phyloP scores from a whole-genome alignment of 2,113 vertebrate genomes.

The Xenopus borealis region DNA sequence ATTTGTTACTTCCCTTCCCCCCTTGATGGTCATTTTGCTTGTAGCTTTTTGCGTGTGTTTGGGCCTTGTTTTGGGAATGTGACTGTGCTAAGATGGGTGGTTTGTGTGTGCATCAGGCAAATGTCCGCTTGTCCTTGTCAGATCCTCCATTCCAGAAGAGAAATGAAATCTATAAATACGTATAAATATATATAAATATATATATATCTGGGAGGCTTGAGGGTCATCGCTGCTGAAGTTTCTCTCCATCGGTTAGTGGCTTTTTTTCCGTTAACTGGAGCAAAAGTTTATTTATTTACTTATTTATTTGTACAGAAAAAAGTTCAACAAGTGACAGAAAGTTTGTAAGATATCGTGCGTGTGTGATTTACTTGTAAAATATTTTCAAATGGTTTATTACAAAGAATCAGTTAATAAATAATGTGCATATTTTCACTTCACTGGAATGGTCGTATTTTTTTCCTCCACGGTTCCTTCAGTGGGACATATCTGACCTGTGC shows the following conservation, averaged over 20 bases:
- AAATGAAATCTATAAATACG: constrained; percentile 62
- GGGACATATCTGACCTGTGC: neutral
- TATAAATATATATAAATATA: constrained; percentile 73
- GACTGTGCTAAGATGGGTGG: constrained; percentile 66
- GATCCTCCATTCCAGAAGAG: constrained; percentile 79
- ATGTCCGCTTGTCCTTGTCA: constrained; percentile 98
- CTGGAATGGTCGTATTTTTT: constrained; percentile 52
- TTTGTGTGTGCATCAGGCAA: constrained; percentile 77
- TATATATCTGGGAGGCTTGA: constrained; percentile 62
- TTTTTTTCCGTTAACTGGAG: constrained; percentile 60
- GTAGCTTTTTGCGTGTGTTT: constrained; percentile 74
- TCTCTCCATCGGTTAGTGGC: constrained; percentile 50
- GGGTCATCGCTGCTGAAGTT: constrained; percentile 52
- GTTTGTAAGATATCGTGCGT: constrained; percentile 98
- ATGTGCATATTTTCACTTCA: constrained; percentile 99
- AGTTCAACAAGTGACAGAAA: constrained; percentile 76
- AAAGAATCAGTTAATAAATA: constrained; percentile 99
- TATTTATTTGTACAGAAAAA: constrained; percentile 90
- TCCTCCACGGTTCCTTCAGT: neutral
- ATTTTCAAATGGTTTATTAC: constrained; percentile 99
- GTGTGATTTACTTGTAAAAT: constrained; percentile 99
- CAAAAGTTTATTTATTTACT: constrained; percentile 60
- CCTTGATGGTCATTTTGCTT: constrained; percentile 73
- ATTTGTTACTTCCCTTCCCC: constrained; percentile 57
- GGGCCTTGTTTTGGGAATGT: constrained; percentile 79